phyloP scores from a whole-genome alignment of 2,888 invertebrate genomes.

The Xylota sylvarum region DNA sequence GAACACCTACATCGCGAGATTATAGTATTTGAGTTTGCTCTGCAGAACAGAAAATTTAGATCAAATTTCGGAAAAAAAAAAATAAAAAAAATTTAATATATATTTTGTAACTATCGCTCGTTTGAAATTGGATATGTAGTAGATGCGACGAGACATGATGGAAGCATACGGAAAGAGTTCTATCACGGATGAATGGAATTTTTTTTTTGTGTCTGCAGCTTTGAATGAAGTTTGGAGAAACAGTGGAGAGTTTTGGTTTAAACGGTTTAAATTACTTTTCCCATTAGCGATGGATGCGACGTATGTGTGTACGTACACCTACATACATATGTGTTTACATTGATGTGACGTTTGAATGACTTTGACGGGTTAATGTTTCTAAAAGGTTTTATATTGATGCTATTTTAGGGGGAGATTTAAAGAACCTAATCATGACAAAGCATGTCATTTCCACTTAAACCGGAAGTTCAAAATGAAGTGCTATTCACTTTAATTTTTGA shows the following conservation, averaged over 20 bases:
- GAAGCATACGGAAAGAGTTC: background rate
- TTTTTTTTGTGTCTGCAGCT: background rate
- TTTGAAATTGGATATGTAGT: constrained; percentile 59
- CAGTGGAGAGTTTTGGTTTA: background rate
- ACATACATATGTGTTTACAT: background rate
- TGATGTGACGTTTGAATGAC: constrained; percentile 45
- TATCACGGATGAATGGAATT: constrained; percentile 39
- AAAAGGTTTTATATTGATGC: background rate
- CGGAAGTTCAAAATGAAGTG: background rate
- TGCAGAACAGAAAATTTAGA: constrained; percentile 37
- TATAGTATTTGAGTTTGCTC: constrained; percentile 11
- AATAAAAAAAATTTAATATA: constrained; percentile 29
- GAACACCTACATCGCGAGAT: constrained; percentile 59
- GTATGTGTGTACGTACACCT: background rate
- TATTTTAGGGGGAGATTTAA: background rate
- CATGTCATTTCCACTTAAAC: background rate
- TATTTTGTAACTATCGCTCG: constrained; percentile 44
- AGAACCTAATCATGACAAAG: background rate
- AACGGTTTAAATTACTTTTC: constrained; percentile 25
- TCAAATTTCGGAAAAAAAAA: constrained; percentile 59
- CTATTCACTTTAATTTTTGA: too few species aligned
- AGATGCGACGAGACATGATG: background rate
- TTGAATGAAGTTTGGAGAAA: constrained; percentile 19
- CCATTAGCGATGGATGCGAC: constrained; percentile 5
- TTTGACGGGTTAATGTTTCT: constrained; percentile 33